Percentiles rank a stretch among this genome's conserved stretches.
Conservation (phyloP, 2,888 invertebrate species). For the Boloria selene region DNA sequence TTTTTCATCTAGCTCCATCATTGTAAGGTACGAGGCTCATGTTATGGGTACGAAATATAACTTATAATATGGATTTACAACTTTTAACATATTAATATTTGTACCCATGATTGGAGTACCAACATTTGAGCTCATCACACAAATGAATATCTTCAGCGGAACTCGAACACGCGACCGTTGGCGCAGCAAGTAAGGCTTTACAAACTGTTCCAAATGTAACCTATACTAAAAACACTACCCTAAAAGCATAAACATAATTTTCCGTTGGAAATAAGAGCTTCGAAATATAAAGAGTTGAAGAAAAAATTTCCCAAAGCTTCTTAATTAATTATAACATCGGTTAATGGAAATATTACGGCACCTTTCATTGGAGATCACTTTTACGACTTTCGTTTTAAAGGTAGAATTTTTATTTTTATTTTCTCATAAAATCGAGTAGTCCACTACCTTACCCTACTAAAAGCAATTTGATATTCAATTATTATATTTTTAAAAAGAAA, state of each 20-base stretch:
- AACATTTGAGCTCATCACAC: too few relatives aligned
- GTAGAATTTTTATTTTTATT: slow-evolving; percentile 14
- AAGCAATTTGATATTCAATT: background rate
- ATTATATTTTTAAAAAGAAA: background rate
- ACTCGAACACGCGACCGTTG: too few relatives aligned
- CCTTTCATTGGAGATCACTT: slow-evolving; percentile 20
- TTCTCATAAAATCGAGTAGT: slow-evolving; percentile 6
- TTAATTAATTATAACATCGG: slow-evolving; percentile 22
- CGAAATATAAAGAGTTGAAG: slow-evolving; percentile 11
- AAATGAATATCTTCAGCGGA: too few relatives aligned
- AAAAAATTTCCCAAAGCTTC: slow-evolving; percentile 4
- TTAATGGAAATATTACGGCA: slow-evolving; percentile 21
- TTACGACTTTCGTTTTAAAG: slow-evolving; percentile 13
- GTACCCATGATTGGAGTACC: too few relatives aligned
- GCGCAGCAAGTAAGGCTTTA: too few relatives aligned
- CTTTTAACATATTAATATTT: too few relatives aligned
- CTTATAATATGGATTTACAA: too few relatives aligned
- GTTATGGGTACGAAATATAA: too few relatives aligned
- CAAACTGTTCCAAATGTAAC: too few relatives aligned
- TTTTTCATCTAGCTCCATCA: too few relatives aligned
- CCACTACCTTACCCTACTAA: background rate
- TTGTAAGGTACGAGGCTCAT: too few relatives aligned
- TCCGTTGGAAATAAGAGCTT: slow-evolving; percentile 3
- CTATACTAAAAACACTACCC: slow-evolving; percentile 3
- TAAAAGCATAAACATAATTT: slow-evolving; percentile 11